Evolutionary conservation across 1,140 invertebrate species (phyloP).

Genomic region (Ceratitis capitata): DNA sequence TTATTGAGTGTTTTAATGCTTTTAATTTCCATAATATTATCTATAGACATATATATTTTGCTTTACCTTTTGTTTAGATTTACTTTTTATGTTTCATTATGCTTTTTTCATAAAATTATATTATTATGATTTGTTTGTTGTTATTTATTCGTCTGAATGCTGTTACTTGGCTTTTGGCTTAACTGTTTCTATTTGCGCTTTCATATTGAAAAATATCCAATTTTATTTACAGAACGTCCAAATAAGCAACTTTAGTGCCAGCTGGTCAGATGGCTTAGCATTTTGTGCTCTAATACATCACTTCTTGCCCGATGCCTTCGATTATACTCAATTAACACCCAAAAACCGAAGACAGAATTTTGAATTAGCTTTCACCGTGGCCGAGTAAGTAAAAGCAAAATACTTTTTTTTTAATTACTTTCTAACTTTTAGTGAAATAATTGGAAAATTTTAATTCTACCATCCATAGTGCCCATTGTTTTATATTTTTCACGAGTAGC

Average conservation of each 20-base stretch:
- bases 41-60: not conserved
- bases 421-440: too few species aligned
- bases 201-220: not conserved
- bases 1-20: too few species aligned
- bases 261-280: constrained; percentile 95
- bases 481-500: too few species aligned
- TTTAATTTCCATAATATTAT: too few species aligned
- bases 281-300: constrained; percentile 97
- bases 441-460: too few species aligned
- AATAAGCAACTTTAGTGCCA: constrained; percentile 95
- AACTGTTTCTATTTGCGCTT: too few species aligned
- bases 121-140: not conserved
- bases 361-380: constrained; percentile 94
- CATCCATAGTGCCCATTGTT: too few species aligned
- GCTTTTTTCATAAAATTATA: not conserved
- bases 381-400: constrained; percentile 83
- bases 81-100: not conserved
- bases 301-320: constrained; percentile 95
- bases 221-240: constrained; percentile 76
- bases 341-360: constrained; percentile 93
- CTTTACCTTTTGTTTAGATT: not conserved
- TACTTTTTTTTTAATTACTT: too few species aligned
- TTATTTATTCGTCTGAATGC: constrained; percentile 25
- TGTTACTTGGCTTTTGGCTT: too few species aligned
- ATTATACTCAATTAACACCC: constrained; percentile 86